Conservation (phyloP, 2,888 invertebrate genomes). For the Hypena proboscidalis region DNA sequence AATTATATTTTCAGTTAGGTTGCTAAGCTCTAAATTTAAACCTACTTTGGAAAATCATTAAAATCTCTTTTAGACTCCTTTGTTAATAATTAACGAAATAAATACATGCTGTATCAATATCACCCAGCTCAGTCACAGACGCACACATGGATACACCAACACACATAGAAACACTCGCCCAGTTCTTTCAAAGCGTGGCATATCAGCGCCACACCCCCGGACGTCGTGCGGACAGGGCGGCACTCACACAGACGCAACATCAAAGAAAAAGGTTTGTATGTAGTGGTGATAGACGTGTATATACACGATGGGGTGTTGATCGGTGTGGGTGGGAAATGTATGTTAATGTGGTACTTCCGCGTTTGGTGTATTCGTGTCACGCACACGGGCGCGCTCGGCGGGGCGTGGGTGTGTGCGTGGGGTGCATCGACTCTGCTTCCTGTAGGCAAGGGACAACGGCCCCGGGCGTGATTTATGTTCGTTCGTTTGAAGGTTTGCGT, state of each 20-base stretch:
- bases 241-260: constrained; percentile 59
- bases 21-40: not conserved
- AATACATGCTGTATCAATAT: constrained; percentile 49
- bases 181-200: constrained; percentile 52
- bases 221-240: constrained; percentile 65
- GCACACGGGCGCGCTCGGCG: constrained; percentile 51
- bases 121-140: constrained; percentile 45
- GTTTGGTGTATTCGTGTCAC: constrained; percentile 73
- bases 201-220: constrained; percentile 73
- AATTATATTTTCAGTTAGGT: not conserved
- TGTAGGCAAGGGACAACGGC: constrained; percentile 79
- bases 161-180: constrained; percentile 50
- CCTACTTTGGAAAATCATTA: not conserved
- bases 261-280: constrained; percentile 49
- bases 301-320: constrained; percentile 24
- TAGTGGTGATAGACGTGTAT: constrained; percentile 48
- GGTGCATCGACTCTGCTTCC: constrained; percentile 83
- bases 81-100: constrained; percentile 29
- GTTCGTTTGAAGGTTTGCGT: constrained; percentile 74
- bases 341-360: constrained; percentile 81
- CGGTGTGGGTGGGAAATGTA: constrained; percentile 73
- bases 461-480: constrained; percentile 76
- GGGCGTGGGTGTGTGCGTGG: constrained; percentile 56
- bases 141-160: constrained; percentile 36
- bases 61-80: constrained; percentile 17